Evolutionary conservation across 1,140 invertebrate species (phyloP).

Genomic region (Drosophila aff.): DNA sequence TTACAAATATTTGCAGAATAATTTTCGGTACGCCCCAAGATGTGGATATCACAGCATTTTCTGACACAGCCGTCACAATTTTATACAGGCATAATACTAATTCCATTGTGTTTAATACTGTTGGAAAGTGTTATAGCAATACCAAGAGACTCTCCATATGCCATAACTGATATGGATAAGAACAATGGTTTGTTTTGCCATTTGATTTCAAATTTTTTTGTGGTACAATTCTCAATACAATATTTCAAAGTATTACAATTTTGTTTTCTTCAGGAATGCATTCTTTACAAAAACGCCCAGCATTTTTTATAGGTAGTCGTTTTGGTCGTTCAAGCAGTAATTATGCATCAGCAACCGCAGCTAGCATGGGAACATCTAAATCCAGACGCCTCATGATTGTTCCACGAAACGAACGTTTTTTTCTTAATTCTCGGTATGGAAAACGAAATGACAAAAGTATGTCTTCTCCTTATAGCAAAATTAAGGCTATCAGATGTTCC

Average conservation of each 20-base stretch:
- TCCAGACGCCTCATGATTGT: conserved; percentile 70
- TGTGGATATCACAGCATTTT: conserved; percentile 31
- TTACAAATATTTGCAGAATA: background rate
- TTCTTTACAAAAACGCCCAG: conserved; percentile 55
- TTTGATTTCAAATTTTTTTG: background rate
- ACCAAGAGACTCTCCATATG: conserved; percentile 36
- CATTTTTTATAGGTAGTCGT: conserved; percentile 83
- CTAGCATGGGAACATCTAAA: conserved; percentile 53
- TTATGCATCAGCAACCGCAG: conserved; percentile 4
- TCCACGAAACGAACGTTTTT: conserved; percentile 82
- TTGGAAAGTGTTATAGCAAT: conserved; percentile 37
- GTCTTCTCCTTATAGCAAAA: conserved; percentile 58
- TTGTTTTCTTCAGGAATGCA: background rate
- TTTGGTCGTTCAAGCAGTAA: conserved; percentile 76
- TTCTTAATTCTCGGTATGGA: conserved; percentile 82
- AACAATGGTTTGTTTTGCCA: conserved; percentile 41
- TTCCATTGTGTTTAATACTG: conserved; percentile 46
- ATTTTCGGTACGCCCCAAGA: conserved; percentile 10
- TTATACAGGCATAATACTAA: conserved; percentile 51
- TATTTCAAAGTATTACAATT: background rate
- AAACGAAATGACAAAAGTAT: conserved; percentile 67
- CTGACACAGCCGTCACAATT: conserved; percentile 29
- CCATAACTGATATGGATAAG: conserved; percentile 32
- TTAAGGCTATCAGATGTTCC: background rate
- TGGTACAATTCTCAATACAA: background rate